Evolutionary conservation across 2,888 invertebrate species (phyloP).

Genomic region (Linnaemya tessellans): DNA sequence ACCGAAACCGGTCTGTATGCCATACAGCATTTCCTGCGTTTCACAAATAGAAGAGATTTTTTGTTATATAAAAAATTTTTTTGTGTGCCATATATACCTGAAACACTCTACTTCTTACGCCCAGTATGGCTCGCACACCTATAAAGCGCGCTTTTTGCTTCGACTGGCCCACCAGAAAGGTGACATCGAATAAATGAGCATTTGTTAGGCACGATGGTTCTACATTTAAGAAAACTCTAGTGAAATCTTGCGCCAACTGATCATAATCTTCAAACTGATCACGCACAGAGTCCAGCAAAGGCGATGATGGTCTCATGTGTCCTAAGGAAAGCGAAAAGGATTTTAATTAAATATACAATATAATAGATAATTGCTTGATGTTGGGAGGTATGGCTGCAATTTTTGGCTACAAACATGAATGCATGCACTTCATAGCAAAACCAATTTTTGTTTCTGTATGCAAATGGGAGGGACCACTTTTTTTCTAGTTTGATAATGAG

Average conservation of each 20-base stretch:
- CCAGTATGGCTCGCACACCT: slow-evolving; percentile 95
- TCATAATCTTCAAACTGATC: slow-evolving; percentile 98
- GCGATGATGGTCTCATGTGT: slow-evolving; percentile 96
- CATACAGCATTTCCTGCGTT: slow-evolving; percentile 94
- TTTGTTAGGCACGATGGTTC: slow-evolving; percentile 91
- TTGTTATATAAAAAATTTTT: background rate
- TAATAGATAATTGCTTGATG: background rate
- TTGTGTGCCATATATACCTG: slow-evolving; percentile 75
- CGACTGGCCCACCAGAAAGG: slow-evolving; percentile 95
- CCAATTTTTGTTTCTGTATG: slow-evolving; percentile 52
- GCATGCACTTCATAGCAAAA: slow-evolving; percentile 59
- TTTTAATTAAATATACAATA: background rate
- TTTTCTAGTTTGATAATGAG: background rate
- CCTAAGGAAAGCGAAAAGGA: slow-evolving; percentile 79
- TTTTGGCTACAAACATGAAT: slow-evolving; percentile 47
- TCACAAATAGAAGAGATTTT: background rate
- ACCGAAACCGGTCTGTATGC: slow-evolving; percentile 96
- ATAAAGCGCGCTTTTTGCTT: slow-evolving; percentile 96
- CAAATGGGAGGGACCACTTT: slow-evolving; percentile 68
- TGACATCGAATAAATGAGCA: slow-evolving; percentile 94
- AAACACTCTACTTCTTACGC: slow-evolving; percentile 92
- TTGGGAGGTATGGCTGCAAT: background rate
- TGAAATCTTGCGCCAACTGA: slow-evolving; percentile 96
- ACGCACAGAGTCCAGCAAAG: slow-evolving; percentile 94
- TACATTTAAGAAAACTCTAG: slow-evolving; percentile 92